Conservation (phyloP, 2,113 vertebrate genomes). For the Pogona vitticeps region DNA sequence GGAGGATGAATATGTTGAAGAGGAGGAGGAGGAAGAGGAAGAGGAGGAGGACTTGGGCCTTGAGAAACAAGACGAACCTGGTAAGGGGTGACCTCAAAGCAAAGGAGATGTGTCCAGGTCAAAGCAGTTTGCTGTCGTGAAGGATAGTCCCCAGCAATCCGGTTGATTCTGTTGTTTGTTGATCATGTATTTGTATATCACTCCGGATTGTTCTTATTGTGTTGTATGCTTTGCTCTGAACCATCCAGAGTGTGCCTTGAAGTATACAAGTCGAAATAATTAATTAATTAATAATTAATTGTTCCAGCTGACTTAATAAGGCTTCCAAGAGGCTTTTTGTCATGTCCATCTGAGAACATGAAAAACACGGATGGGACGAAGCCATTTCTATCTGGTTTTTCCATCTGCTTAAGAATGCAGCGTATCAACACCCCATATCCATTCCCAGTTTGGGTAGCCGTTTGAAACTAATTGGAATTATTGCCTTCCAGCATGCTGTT, state of each 20-base stretch:
- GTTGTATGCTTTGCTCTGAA: too few relatives aligned
- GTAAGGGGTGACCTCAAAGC: slow-evolving; percentile 49
- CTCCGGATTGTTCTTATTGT: too few relatives aligned
- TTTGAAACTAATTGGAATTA: neutral
- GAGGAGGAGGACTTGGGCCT: slow-evolving; percentile 47
- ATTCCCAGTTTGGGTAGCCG: neutral
- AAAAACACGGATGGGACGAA: neutral
- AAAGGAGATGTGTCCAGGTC: too few relatives aligned
- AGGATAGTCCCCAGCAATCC: neutral
- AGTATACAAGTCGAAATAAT: too few relatives aligned
- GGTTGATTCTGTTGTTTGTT: too few relatives aligned
- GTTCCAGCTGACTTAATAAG: too few relatives aligned
- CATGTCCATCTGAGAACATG: too few relatives aligned
- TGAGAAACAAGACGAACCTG: slow-evolving; percentile 55
- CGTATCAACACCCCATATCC: too few relatives aligned
- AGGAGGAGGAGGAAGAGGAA: slow-evolving; percentile 58
- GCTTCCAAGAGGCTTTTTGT: too few relatives aligned
- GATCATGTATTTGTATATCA: too few relatives aligned
- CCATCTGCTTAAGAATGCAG: neutral
- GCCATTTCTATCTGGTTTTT: neutral
- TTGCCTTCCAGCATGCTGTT: neutral
- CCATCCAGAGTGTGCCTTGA: too few relatives aligned
- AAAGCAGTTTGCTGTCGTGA: neutral
- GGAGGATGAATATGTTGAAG: slow-evolving; percentile 68
- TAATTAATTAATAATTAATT: too few relatives aligned